phyloP scores from a whole-genome alignment of 2,888 invertebrate species.

The Drosophila paranaensis region DNA sequence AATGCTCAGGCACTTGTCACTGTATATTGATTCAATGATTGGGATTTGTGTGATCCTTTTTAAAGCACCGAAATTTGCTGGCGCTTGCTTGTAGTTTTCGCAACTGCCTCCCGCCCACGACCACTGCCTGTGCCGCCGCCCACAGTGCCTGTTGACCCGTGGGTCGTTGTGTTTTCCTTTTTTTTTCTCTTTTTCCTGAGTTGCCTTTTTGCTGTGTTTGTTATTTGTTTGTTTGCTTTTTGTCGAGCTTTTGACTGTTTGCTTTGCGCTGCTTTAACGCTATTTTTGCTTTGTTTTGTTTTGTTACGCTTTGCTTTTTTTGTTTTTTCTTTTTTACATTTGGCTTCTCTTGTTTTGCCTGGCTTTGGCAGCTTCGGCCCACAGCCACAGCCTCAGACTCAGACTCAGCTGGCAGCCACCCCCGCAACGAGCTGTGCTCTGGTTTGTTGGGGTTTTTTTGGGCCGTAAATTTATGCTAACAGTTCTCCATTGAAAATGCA shows the following conservation, averaged over 20 bases:
- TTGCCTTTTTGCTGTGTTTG: conserved; percentile 74
- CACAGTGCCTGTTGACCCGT: conserved; percentile 39
- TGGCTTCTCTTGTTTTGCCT: conserved; percentile 29
- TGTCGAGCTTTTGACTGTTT: conserved; percentile 70
- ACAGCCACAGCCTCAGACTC: conserved; percentile 13
- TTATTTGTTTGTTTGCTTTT: conserved; percentile 57
- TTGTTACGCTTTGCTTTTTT: conserved; percentile 50
- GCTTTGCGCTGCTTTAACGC: conserved; percentile 76
- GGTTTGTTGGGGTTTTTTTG: conserved; percentile 38
- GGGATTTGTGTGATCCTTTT: conserved; percentile 69
- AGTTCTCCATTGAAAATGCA: conserved; percentile 80
- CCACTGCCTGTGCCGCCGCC: neutral
- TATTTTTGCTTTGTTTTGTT: conserved; percentile 71
- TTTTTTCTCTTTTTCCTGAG: conserved; percentile 29
- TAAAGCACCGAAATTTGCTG: conserved; percentile 60
- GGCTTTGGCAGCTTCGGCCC: conserved; percentile 29
- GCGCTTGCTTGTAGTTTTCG: conserved; percentile 56
- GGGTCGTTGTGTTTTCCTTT: conserved; percentile 23
- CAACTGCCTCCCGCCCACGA: conserved; percentile 23
- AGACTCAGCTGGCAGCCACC: neutral
- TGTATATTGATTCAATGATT: conserved; percentile 77
- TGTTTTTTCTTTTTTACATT: conserved; percentile 45
- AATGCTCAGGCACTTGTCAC: conserved; percentile 57
- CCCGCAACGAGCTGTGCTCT: conserved; percentile 6
- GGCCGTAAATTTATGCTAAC: conserved; percentile 79